Base-by-base conservation (phyloP, 2,797 vertebrate species). In the Tauraco hartlaubi region DNA sequence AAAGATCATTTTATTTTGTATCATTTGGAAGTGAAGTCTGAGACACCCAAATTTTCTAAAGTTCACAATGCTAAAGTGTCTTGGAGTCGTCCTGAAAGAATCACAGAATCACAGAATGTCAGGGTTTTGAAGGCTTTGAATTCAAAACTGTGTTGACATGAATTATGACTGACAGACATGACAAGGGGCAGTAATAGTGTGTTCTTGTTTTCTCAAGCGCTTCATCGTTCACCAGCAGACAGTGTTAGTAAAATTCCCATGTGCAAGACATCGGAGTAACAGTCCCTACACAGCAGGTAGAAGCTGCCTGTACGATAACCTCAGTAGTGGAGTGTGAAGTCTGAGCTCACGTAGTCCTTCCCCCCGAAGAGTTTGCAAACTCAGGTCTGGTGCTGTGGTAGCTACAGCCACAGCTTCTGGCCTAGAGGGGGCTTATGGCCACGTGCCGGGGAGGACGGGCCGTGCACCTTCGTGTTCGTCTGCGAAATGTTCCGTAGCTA, bases 141-240 rank as follows among this genome's bases (percentile, higher is more conserved):
- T 92, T 74, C 58, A 28, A 11, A 62, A 20, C 43, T 49, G 35
- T 81, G 93, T 77, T 93, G 95, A 73, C 93, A 21, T 39, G 95
- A 80, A 48, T 91, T 76, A 66, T 87, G 95, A 87, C 85, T 79
- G 89, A 87, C 91, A 41, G 89, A 39, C 28, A 21, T 5, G 51
- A 64, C 43, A 10, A 90, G 84, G 72, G 59, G 93, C 81, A 82
- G 90, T 49, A 85, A 39, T 59, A 67, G 55, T 69, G 28, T 92
- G 87, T 95, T 80, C 59, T 93, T 96, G 92, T 95, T 95, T 96
- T 88, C 96, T 95, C 73, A 84, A 93, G 80, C 62, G 62, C 84
- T 96, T 90, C 92, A 91, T 94, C 91, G 72, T 82, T 92, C 90
- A 90, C 79, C 82, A 91, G 72, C 85, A 90, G 88, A 66, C 92